Evolutionary conservation across 2,888 invertebrate genomes (phyloP).

Genomic region (Dugesia japonica): DNA sequence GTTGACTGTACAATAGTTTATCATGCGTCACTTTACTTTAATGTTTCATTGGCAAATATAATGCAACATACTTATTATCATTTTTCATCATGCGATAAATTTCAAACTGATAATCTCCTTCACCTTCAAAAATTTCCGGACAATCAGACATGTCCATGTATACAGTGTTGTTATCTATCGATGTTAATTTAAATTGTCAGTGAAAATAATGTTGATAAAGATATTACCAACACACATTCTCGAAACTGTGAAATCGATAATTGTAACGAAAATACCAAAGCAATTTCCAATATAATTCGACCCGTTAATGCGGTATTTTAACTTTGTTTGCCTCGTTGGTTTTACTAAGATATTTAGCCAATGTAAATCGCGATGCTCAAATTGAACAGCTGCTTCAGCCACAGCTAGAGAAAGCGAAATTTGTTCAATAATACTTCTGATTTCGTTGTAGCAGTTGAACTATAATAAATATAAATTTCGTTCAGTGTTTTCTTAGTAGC

Average conservation of each 20-base stretch:
- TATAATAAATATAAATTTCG: no score
- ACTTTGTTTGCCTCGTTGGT: constrained; percentile 48
- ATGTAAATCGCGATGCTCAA: constrained; percentile 88
- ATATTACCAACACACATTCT: constrained; percentile 56
- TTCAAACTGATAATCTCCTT: constrained; percentile 82
- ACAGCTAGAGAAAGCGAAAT: constrained; percentile 68
- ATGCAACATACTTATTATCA: constrained; percentile 50
- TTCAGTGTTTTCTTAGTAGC: no score
- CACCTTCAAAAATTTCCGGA: constrained; percentile 52
- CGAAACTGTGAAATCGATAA: constrained; percentile 79
- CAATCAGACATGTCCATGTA: constrained; percentile 54
- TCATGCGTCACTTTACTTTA: no score
- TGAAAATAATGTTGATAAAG: no score
- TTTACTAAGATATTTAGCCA: constrained; percentile 77
- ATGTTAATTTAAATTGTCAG: no score
- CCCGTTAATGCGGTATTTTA: constrained; percentile 51
- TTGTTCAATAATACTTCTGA: constrained; percentile 57
- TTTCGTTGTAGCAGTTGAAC: constrained; percentile 41
- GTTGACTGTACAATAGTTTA: no score
- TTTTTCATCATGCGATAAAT: constrained; percentile 73
- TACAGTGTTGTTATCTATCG: constrained; percentile 54
- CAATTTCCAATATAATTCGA: constrained; percentile 49
- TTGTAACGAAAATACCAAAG: constrained; percentile 54
- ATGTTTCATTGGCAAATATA: no score
- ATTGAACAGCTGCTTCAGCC: constrained; percentile 66